Evolutionary conservation across 2,888 invertebrate genomes (phyloP), one percentile per base, ranked within the genome.

Genomic region (Chydorus sphaericus): DNA sequence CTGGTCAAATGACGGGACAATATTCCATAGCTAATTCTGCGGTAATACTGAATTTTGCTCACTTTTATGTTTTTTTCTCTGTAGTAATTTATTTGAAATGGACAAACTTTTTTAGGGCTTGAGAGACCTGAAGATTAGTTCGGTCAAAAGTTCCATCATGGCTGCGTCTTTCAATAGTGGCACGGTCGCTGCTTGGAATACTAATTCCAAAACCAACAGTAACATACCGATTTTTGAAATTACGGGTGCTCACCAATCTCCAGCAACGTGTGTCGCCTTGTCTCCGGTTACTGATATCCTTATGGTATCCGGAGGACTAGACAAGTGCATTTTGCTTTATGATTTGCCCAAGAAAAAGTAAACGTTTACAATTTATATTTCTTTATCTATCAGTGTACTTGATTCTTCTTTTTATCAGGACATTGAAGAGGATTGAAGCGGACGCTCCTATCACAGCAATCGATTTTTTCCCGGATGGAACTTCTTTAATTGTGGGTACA

Each of bases 261-360:
- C 52, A 10, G 52, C 52, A 18, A 36, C 30, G 11, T 16, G 20
- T 3, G 36, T 52, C 11, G 52, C 52, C 18, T 36, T 52, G 10
- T 52, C 52, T 14, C 52, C 52, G 8, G n/a, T 52, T 5, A 52
- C 31, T 11, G 52, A 52, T n/a, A 31, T 52, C 20, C 52, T 52
- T 14, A 52, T 52, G 52, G 36, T 52, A 10, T 52, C 52, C 2
- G 31, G 33, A 14, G 52, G 52, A 36, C 31, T 52, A 3, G 52
- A 52, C n/a, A 31, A 36, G 11, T 36, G 36, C 10, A 33, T 52
- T 37, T 26, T 52, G 23, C 26, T 52, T 8, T 52, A 52, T 36
- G 52, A 52, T 26, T 52, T 18, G n/a, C 52, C 52, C 10, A 52
- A 36, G 8, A 52, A 52, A 36, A 52, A 52, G 52, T 52, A 52